Conservation (phyloP, 2,113 vertebrate genomes). For the Anoplopoma fimbria region DNA sequence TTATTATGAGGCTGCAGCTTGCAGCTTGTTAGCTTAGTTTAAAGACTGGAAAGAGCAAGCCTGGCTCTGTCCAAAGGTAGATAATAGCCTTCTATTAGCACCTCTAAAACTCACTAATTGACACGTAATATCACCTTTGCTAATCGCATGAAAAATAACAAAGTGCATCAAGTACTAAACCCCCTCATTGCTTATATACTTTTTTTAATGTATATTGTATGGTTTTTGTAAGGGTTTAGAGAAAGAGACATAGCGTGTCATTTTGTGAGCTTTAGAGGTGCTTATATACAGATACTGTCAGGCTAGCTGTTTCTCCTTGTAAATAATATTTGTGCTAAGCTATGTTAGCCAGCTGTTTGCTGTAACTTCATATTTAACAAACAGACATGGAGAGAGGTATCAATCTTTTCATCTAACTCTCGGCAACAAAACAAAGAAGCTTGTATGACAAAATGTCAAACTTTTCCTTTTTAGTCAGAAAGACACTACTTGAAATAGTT, state of each 20-base stretch:
- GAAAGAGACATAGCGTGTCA: neutral
- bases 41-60: neutral
- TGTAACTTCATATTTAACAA: slow-evolving; percentile 2
- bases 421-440: neutral
- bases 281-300: slow-evolving; percentile 1
- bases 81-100: neutral
- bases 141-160: neutral
- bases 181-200: neutral
- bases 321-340: slow-evolving; percentile 1
- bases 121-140: neutral
- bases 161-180: neutral
- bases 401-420: neutral
- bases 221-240: neutral
- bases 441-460: neutral
- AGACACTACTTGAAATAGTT: neutral
- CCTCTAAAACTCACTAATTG: slow-evolving; percentile 12
- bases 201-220: neutral
- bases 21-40: slow-evolving; percentile 4
- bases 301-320: neutral
- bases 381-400: neutral
- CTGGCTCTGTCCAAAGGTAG: neutral
- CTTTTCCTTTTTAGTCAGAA: neutral
- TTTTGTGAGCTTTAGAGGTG: neutral
- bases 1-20: slow-evolving; percentile 11
- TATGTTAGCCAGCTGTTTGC: neutral